phyloP scores from a whole-genome alignment of 2,888 invertebrate species.

The Metacarcinus magister region DNA sequence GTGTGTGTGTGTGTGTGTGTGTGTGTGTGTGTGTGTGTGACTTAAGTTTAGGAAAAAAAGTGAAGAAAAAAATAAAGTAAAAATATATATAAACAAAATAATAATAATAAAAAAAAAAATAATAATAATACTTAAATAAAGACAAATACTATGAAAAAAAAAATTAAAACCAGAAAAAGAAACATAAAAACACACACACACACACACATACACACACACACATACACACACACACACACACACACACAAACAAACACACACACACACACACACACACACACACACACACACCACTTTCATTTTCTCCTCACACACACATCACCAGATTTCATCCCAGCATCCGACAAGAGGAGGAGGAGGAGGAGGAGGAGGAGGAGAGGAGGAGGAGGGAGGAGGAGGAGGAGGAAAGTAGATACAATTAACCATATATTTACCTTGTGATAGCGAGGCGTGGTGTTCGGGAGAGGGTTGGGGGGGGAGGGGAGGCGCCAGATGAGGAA shows the following conservation, averaged over 20 bases:
- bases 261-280: constrained; percentile 38
- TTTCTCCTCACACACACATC: not conserved
- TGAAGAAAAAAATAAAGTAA: not conserved
- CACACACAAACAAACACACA: constrained; percentile 27
- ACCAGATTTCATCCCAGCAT: not conserved
- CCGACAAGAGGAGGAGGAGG: not conserved
- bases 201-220: not conserved
- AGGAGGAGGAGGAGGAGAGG: not conserved
- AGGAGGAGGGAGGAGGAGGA: not conserved
- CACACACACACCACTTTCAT: constrained; percentile 26
- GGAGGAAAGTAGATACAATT: not conserved
- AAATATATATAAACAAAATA: not conserved
- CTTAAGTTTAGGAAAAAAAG: not conserved
- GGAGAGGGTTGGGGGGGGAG: not conserved
- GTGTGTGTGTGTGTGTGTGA: constrained; percentile 43
- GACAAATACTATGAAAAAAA: not conserved
- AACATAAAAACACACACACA: not conserved
- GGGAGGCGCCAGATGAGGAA: not conserved
- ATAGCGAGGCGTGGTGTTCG: not conserved
- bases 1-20: constrained; percentile 67
- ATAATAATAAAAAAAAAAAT: not conserved
- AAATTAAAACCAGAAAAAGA: not conserved
- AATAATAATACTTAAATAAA: not conserved
- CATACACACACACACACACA: not conserved
- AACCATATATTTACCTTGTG: constrained; percentile 1